Evolutionary conservation across 2,888 invertebrate species (phyloP).

Genomic region (Odontomyia ornata): DNA sequence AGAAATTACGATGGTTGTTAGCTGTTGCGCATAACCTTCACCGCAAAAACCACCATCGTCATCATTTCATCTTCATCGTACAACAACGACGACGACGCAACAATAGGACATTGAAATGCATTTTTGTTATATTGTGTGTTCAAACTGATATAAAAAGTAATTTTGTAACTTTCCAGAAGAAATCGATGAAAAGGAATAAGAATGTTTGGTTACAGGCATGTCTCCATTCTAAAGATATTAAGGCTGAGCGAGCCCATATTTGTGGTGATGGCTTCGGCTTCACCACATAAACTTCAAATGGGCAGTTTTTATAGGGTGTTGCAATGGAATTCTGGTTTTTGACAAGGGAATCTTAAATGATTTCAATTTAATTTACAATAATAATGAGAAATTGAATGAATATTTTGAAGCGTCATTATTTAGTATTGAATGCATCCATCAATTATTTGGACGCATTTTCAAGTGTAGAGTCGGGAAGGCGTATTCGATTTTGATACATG

Average conservation of each 20-base stretch:
- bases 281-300: conserved; percentile 6
- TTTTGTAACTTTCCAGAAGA: background rate
- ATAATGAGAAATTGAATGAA: background rate
- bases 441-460: background rate
- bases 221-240: too few relatives aligned
- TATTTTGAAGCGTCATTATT: conserved; percentile 5
- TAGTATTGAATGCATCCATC: background rate
- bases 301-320: background rate
- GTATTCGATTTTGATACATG: too few relatives aligned
- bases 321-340: background rate
- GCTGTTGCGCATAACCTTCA: background rate
- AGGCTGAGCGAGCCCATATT: background rate
- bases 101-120: conserved; percentile 19
- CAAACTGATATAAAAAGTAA: conserved; percentile 12
- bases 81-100: background rate
- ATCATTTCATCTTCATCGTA: conserved; percentile 14
- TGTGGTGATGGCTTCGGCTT: conserved; percentile 5
- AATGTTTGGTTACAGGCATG: background rate
- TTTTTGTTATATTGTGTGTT: background rate
- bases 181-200: conserved; percentile 1
- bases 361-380: conserved; percentile 4
- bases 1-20: background rate
- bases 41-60: conserved; percentile 28
- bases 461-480: background rate
- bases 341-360: background rate